Conservation (phyloP, 2,113 vertebrate species). For the Cyprinodon brontotheroides region DNA sequence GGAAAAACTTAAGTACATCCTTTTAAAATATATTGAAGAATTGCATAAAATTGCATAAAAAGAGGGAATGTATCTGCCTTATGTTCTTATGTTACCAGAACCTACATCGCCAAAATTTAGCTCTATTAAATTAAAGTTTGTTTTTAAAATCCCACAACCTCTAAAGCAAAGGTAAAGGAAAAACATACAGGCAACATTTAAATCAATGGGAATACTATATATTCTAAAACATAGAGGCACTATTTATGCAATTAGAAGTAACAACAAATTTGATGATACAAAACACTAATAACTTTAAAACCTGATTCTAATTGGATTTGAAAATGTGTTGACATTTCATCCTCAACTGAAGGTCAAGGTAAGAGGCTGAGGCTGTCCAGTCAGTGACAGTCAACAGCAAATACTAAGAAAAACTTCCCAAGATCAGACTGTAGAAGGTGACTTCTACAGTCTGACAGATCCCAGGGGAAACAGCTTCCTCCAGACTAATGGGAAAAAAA, state of each 20-base stretch:
- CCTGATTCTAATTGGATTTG: not conserved
- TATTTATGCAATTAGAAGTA: not conserved
- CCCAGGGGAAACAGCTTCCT: slow-evolving; percentile 79
- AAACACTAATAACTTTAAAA: not conserved
- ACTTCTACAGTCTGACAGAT: slow-evolving; percentile 78
- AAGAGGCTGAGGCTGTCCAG: slow-evolving; percentile 71
- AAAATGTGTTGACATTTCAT: not conserved
- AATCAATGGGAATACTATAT: not conserved
- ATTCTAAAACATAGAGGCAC: not conserved
- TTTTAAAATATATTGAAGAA: not conserved
- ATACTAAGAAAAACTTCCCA: slow-evolving; percentile 84
- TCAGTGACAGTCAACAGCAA: slow-evolving; percentile 79
- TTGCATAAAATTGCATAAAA: not conserved
- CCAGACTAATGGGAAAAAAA: slow-evolving; percentile 83
- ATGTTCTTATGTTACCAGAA: slow-evolving; percentile 78
- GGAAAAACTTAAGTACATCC: slow-evolving; percentile 81
- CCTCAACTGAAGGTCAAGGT: slow-evolving; percentile 83
- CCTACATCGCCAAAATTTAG: slow-evolving; percentile 86
- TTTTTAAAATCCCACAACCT: slow-evolving; percentile 83
- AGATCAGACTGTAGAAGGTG: slow-evolving; percentile 75
- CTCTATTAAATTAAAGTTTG: slow-evolving; percentile 80
- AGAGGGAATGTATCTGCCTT: not conserved
- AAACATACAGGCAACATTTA: not conserved
- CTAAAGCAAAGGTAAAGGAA: slow-evolving; percentile 65
- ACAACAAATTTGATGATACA: not conserved